A percentile compares a stretch with the other conserved stretches of the same genome.
phyloP scores from a whole-genome alignment of 2,797 vertebrate genomes.

The Lacerta bilineata region DNA sequence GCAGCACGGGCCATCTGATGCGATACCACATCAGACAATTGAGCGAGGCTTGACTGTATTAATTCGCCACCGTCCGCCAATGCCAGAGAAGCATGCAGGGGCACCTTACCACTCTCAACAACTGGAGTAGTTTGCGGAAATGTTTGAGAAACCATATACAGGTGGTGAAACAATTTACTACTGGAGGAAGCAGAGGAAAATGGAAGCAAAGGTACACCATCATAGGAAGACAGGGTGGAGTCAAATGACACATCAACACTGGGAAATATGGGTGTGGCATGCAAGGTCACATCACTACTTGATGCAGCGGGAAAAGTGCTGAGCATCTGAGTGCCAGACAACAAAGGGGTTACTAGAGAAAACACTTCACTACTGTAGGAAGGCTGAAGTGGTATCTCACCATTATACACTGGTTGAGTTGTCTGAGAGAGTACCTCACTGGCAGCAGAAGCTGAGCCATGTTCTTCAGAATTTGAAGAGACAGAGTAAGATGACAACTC shows the following conservation, averaged over 20 bases:
- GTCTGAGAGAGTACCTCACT: conserved; percentile 85
- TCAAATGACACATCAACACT: conserved; percentile 85
- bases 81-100: conserved; percentile 83
- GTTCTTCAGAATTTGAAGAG: conserved; percentile 81
- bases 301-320: conserved; percentile 84
- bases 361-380: conserved; percentile 86
- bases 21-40: conserved; percentile 81
- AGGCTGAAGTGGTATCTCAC: conserved; percentile 90
- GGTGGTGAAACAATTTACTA: conserved; percentile 82
- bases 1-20: conserved; percentile 81
- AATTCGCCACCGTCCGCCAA: conserved; percentile 81
- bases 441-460: conserved; percentile 79
- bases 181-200: conserved; percentile 84
- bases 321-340: conserved; percentile 85
- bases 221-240: conserved; percentile 85
- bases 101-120: conserved; percentile 81
- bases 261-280: conserved; percentile 89
- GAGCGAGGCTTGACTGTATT: conserved; percentile 81
- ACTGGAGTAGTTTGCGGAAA: conserved; percentile 81
- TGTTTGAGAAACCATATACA: conserved; percentile 81
- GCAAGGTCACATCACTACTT: conserved; percentile 87
- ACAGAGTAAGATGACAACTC: conserved; percentile 80
- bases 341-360: conserved; percentile 86
- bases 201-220: conserved; percentile 85
- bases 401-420: conserved; percentile 88